These are phyloP conservation scores for Thamnophis sirtalis DNA, from an alignment of 2,113 vertebrate genomes.

Conservation along the genomic window DNA sequence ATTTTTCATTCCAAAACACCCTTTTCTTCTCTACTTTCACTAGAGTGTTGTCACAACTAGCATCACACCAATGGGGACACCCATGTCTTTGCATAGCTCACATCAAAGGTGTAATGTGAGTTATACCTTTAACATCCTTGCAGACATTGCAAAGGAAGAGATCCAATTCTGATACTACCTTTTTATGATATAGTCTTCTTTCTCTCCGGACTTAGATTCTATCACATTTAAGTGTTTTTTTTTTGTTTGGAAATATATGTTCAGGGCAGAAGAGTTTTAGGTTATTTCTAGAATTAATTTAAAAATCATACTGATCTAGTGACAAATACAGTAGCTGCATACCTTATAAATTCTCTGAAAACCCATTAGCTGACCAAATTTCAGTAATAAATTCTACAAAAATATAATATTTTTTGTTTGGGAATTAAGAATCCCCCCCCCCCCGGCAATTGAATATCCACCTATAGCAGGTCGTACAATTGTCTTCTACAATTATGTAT, in stretches of 20 bases:
- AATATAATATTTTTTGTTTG: constrained; percentile 8
- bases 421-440: not conserved
- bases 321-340: constrained; percentile 8
- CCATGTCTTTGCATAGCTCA: constrained; percentile 16
- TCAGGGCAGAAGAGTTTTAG: not conserved
- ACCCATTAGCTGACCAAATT: not conserved
- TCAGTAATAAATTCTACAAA: constrained; percentile 1
- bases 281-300: constrained; percentile 19
- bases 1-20: not conserved
- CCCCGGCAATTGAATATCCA: not conserved
- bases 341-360: constrained; percentile 7
- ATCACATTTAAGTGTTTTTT: constrained; percentile 22
- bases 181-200: constrained; percentile 11
- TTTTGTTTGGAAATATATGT: constrained; percentile 37
- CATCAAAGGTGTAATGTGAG: no score
- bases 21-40: constrained; percentile 12
- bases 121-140: not conserved
- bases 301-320: constrained; percentile 15
- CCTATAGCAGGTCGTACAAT: not conserved
- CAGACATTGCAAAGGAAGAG: constrained; percentile 12
- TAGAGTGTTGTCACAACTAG: not conserved
- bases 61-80: constrained; percentile 1
- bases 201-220: constrained; percentile 18
- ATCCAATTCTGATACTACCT: not conserved
- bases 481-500: not conserved